Conservation (phyloP, 1,140 invertebrate genomes). For the Armadillidium nasatum region DNA sequence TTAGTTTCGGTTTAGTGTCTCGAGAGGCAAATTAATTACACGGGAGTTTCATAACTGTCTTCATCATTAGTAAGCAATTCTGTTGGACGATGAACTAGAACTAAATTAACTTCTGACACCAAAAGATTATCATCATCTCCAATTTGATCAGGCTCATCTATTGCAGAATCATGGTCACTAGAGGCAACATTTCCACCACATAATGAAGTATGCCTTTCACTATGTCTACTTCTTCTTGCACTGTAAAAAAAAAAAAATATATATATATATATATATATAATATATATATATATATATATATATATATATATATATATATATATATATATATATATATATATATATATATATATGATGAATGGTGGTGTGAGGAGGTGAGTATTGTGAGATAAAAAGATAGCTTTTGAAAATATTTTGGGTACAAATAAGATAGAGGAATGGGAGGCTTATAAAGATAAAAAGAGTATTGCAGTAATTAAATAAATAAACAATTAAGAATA, state of each 20-base stretch:
- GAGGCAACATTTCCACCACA: constrained; percentile 6
- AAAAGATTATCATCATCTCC: constrained; percentile 12
- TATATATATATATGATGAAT: too few relatives aligned
- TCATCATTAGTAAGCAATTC: not conserved
- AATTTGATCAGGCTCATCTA: constrained; percentile 17
- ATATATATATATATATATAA: not conserved
- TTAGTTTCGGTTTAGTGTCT: too few relatives aligned
- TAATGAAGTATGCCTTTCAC: not conserved
- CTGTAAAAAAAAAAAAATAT: not conserved
- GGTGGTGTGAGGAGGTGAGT: too few relatives aligned
- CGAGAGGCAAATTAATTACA: not conserved
- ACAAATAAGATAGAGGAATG: too few relatives aligned
- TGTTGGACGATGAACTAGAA: not conserved
- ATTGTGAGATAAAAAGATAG: too few relatives aligned
- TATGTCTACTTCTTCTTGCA: not conserved
- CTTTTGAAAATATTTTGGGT: too few relatives aligned
- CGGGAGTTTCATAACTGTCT: constrained; percentile 8
- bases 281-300: not conserved
- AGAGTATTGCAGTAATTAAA: too few relatives aligned
- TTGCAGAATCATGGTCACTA: constrained; percentile 20
- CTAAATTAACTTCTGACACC: constrained; percentile 2
- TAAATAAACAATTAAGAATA: too few relatives aligned
- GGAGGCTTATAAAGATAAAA: too few relatives aligned
- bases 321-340: too few relatives aligned
- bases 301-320: too few relatives aligned